Conservation (phyloP, 2,113 vertebrate genomes). For the Muntiacus reevesi region DNA sequence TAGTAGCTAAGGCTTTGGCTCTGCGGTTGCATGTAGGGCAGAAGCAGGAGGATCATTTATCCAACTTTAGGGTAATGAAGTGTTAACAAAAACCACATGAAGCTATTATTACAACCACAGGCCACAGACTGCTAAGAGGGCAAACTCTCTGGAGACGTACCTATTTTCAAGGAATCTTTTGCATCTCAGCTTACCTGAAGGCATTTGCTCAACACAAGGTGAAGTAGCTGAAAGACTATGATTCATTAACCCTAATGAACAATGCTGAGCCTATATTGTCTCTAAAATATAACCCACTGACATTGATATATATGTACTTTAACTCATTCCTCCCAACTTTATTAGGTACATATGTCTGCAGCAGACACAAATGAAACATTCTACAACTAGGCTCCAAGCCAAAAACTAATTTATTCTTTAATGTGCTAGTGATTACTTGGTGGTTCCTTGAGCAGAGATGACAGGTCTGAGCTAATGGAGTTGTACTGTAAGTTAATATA, state of each 20-base stretch:
- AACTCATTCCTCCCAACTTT: conserved; percentile 86
- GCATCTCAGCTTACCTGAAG: conserved; percentile 74
- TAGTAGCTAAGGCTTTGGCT: conserved; percentile 79
- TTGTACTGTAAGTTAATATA: conserved; percentile 91
- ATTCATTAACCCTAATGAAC: conserved; percentile 83
- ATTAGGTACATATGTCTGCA: conserved; percentile 88
- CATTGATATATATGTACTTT: conserved; percentile 81
- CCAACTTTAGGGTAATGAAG: conserved; percentile 86
- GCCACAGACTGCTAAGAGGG: conserved; percentile 77
- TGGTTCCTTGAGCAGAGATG: conserved; percentile 88
- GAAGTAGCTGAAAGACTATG: conserved; percentile 69
- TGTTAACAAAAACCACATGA: conserved; percentile 88
- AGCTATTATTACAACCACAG: conserved; percentile 85
- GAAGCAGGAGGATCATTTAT: conserved; percentile 84
- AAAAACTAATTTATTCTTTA: conserved; percentile 90
- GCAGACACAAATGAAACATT: conserved; percentile 87
- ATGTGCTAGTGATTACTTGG: conserved; percentile 90
- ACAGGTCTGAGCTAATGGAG: conserved; percentile 89
- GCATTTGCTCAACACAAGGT: conserved; percentile 77
- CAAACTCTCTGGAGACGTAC: conserved; percentile 76
- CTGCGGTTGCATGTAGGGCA: conserved; percentile 78
- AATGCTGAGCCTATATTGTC: conserved; percentile 75
- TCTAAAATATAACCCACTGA: conserved; percentile 76
- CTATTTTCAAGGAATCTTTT: conserved; percentile 74
- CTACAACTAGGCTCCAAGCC: conserved; percentile 85